phyloP scores from a whole-genome alignment of 2,888 invertebrate species.

The Orchesella flavescens region DNA sequence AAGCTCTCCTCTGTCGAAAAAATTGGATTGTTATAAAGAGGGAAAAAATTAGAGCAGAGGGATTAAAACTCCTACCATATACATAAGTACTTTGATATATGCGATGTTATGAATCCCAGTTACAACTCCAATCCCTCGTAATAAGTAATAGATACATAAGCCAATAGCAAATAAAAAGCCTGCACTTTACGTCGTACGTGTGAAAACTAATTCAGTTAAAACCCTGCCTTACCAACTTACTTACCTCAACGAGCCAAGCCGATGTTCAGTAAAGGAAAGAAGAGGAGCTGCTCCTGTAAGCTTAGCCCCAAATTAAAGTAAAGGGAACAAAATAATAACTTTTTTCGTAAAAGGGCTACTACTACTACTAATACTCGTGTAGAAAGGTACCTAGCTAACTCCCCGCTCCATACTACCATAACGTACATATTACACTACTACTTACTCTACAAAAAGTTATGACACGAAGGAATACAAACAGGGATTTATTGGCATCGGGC shows the following conservation, averaged over 20 bases:
- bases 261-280: slow-evolving; percentile 22
- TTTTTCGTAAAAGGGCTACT: slow-evolving; percentile 19
- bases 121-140: slow-evolving; percentile 16
- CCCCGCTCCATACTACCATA: background rate
- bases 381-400: background rate
- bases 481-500: slow-evolving; percentile 45
- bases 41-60: slow-evolving; percentile 39
- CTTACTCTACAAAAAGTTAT: slow-evolving; percentile 1
- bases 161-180: slow-evolving; percentile 41
- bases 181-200: slow-evolving; percentile 42
- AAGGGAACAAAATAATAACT: slow-evolving; percentile 11
- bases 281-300: background rate
- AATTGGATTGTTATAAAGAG: background rate
- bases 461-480: slow-evolving; percentile 16
- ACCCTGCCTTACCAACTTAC: slow-evolving; percentile 26
- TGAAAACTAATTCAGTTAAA: slow-evolving; percentile 57
- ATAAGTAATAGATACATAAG: slow-evolving; percentile 20
- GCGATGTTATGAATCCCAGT: background rate
- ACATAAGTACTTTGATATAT: background rate
- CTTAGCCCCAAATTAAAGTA: background rate
- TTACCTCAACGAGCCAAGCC: slow-evolving; percentile 11
- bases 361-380: slow-evolving; percentile 1
- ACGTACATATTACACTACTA: no score
- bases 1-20: background rate
- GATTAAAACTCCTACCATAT: slow-evolving; percentile 22